Evolutionary conservation across 2,888 invertebrate species (phyloP).

Genomic region (Pterobdella sp.): DNA sequence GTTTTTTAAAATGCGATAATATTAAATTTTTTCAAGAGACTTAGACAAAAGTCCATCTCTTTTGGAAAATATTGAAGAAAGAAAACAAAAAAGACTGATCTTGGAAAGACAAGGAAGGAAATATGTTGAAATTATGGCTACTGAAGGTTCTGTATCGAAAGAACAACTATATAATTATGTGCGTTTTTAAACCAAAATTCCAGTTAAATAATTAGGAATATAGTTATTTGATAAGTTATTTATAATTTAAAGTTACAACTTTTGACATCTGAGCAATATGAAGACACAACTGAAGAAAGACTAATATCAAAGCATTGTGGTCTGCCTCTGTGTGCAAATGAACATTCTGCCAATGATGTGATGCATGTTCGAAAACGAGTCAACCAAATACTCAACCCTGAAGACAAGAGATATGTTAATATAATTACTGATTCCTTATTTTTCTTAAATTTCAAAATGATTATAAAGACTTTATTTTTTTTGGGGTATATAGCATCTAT

Average conservation of each 20-base stretch:
- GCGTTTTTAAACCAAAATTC: neutral
- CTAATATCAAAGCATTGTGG: neutral
- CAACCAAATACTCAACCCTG: neutral
- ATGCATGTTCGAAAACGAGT: conserved; percentile 1
- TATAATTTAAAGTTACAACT: neutral
- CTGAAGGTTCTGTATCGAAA: neutral
- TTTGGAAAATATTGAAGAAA: neutral
- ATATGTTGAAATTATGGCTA: neutral
- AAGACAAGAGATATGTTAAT: neutral
- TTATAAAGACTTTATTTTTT: too few species aligned
- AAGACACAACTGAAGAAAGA: conserved; percentile 7
- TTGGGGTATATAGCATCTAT: too few species aligned
- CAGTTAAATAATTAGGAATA: neutral
- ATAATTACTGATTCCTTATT: too few species aligned
- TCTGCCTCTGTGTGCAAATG: neutral
- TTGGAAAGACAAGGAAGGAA: conserved; percentile 8
- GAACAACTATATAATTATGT: neutral
- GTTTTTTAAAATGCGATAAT: too few species aligned
- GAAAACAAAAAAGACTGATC: neutral
- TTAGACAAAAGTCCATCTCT: neutral
- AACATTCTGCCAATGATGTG: neutral
- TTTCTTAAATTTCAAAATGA: too few species aligned
- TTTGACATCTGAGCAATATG: neutral
- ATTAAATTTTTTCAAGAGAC: neutral
- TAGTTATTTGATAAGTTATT: neutral